phyloP scores from a whole-genome alignment of 2,888 invertebrate species.

The Keiferia lycopersicella region DNA sequence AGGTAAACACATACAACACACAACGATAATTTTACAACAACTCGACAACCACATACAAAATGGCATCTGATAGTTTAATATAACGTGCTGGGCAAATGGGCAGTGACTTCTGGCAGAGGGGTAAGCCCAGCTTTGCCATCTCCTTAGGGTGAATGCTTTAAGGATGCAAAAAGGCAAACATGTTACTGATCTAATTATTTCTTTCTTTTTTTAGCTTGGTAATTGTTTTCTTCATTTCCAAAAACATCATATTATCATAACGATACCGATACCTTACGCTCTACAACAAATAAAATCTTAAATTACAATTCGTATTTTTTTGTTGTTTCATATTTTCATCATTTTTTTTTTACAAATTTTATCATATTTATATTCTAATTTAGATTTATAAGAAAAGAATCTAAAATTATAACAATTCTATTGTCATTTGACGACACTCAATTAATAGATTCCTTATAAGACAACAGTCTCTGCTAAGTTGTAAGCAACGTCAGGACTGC shows the following conservation, averaged over 20 bases:
- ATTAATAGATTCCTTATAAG: neutral
- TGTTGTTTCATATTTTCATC: constrained; percentile 55
- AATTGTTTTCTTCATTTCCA: neutral
- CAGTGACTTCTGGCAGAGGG: neutral
- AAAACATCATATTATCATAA: constrained; percentile 17
- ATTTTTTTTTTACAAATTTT: constrained; percentile 61
- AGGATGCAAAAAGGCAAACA: neutral
- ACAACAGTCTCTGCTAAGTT: constrained; percentile 24
- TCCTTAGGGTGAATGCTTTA: no score
- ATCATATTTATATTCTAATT: constrained; percentile 38
- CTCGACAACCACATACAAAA: no score
- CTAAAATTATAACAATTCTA: constrained; percentile 21
- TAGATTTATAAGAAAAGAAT: constrained; percentile 22
- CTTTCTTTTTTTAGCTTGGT: no score
- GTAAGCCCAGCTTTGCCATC: no score
- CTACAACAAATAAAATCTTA: constrained; percentile 53
- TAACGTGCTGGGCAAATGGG: neutral
- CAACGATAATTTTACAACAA: no score
- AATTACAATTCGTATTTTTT: constrained; percentile 54
- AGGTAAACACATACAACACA: no score
- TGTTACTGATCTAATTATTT: neutral
- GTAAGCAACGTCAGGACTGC: constrained; percentile 11
- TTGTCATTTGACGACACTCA: neutral
- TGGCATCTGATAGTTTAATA: no score
- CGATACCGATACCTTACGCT: constrained; percentile 36